Evolutionary conservation across 1,140 invertebrate species (phyloP), one percentile per base, ranked within the genome.

Genomic region (Calycopis cecrops): DNA sequence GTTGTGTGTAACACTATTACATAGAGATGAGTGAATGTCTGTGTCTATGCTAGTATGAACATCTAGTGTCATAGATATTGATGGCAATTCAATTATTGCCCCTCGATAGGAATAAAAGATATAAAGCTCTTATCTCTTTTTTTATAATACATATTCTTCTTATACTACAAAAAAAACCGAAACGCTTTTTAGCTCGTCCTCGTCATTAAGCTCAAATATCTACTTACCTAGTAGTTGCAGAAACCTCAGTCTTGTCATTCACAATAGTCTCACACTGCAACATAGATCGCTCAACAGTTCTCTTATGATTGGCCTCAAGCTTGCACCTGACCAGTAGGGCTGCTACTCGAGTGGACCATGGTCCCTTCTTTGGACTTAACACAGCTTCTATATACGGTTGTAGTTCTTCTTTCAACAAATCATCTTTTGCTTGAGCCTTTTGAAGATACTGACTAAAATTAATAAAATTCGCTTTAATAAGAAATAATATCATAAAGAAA

Each of bases 221-320:
- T n/a, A 42, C 42, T 61, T 52, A 85, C 79, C 83, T 76, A 47
- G 55, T 76, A 14, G 65, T 76, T 17, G 65, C 8, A 7, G 68
- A 53, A 11, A 76, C 70, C 1, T 52, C 61, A n/a, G 69, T 71
- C 55, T 79, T 83, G 21, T 86, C 83, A 60, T 93, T 92, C 10
- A 96, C 89, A 35, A 97, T 88, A 72, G 92, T 91, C 88, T 97
- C 94, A 60, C 94, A 89, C 86, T 99, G 98, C 73, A 91, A 90
- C 90, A 98, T 92, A 9, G 96, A 92, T 50, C 97, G 85, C 71
- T 98, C 96, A 9, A 98, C 91, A 0, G 94, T 94, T 58, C 96
- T 90, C 37, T 92, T 91, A 63, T 94, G 92, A 37, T 89, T 89
- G 0, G 90, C 90, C 85, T 99, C 96, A 12, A 97, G 75, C 52